Evolutionary conservation across 2,888 invertebrate species (phyloP), one percentile per base, ranked within the genome.

Genomic region (Anticlea derivata): DNA sequence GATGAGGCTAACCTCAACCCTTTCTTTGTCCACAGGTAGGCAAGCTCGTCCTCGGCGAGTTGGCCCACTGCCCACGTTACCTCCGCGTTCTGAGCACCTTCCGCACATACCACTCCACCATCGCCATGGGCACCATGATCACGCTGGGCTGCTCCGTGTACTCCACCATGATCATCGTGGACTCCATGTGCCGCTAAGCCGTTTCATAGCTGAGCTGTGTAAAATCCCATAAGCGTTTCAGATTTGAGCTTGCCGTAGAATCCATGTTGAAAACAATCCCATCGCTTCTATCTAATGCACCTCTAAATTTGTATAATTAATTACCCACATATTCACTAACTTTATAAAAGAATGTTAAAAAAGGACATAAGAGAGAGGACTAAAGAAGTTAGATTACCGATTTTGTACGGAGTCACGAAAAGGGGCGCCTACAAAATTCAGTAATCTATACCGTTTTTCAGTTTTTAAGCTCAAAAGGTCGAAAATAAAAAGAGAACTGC

Each of bases 1-100:
- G 17, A 17, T 4, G 2, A 17, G 4, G 17, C 17, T 17, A 3
- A 5, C 0, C 0, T 10, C 4, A 3, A 5, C 0, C 0, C n/a
- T 41, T 50, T 44, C 34, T 37, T 77, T 71, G 70, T 81, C 48
- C 80, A 0, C 82, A 89, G 89, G 78, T 97, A 50, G 97, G 96
- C 31, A 92, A 92, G 68, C 92, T 95, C 64, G 88, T 94, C 31
- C 91, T 94, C 20, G 95, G 96, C 43, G 92, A 93, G 61, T 85
- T 97, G 17, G 92, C 93, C 10, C 92, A 94, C 71, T 96, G 96
- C 73, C 95, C 96, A 0, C 94, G 95, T 74, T 97, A 97, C 84
- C 88, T 95, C 63, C 93, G 93, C 68, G 92, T 96, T 8, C 93
- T 96, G 70, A 92, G 91, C 61, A 89, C 93, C 22, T 97, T 97